Conservation (phyloP, 1,140 invertebrate species). For the Planococcus citri region DNA sequence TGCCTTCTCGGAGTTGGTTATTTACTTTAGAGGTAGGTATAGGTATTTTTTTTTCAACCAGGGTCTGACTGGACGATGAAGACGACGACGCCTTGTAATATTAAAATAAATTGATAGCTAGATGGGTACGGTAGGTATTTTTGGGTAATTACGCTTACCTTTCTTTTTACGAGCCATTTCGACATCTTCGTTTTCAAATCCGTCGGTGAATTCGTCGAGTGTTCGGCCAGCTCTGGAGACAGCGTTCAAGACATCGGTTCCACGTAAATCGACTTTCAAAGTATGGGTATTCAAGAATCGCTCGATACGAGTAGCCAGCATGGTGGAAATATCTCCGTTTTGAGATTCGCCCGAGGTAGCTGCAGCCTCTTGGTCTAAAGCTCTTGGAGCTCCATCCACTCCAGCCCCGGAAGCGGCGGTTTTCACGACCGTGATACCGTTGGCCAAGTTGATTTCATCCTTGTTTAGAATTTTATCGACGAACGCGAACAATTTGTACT, state of each 20-base stretch:
- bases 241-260: conserved; percentile 63
- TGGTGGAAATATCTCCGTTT: conserved; percentile 43
- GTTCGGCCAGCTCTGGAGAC: conserved; percentile 62
- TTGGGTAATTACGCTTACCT: too few species aligned
- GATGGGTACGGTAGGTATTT: too few species aligned
- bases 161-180: conserved; percentile 39
- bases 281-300: conserved; percentile 63
- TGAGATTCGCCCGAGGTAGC: conserved; percentile 32
- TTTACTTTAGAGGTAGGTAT: too few species aligned
- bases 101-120: too few species aligned
- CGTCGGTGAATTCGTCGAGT: conserved; percentile 44
- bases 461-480: conserved; percentile 67
- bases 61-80: too few species aligned
- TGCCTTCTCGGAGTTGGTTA: too few species aligned
- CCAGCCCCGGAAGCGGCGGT: conserved; percentile 38
- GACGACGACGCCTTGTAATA: too few species aligned
- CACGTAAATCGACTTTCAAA: conserved; percentile 70
- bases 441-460: conserved; percentile 59
- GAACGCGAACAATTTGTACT: conserved; percentile 69
- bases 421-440: conserved; percentile 68
- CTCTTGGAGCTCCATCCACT: conserved; percentile 52
- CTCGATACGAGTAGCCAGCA: conserved; percentile 50
- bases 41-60: too few species aligned
- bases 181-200: conserved; percentile 38
- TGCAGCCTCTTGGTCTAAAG: conserved; percentile 35